Evolutionary conservation across 2,888 invertebrate species (phyloP), one percentile per base, ranked within the genome.

Genomic region (Yponomeuta malinellus): DNA sequence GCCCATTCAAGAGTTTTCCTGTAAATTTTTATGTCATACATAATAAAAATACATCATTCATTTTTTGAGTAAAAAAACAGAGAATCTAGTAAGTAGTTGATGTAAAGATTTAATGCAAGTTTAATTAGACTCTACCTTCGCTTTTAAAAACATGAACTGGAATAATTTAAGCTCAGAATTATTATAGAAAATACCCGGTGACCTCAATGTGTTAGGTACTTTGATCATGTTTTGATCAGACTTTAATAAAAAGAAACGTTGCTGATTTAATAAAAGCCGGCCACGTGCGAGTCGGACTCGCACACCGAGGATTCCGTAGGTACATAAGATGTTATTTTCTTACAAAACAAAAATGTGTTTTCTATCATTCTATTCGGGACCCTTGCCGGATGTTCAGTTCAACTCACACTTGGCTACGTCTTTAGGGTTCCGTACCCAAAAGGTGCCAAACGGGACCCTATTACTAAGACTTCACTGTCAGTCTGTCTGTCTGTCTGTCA

Each of bases 81-180:
- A 59, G 52, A 59, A 43, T 43, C 43, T 43, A 43, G 43, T 43
- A 6, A 8, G 12, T 15, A 15, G 15, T 15, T 59, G 12, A 59
- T 73, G 63, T 52, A 65, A 72, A 72, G 71, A 71, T 70, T 70
- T 70, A 48, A 69, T 73, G 48, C 23, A 23, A 43, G 52, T 59
- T 15, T 59, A 59, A 59, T 59, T 15, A 59, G 15, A 59, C 52
- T 59, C 52, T 15, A 59, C 52, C 12, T 12, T 12, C 15, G 52
- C 52, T 59, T 15, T 59, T 15, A 15, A 9, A 59, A 59, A 59
- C 52, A 59, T 59, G 52, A 59, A 15, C 12, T 59, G 15, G 52
- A 59, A 59, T 59, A 59, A 59, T 12, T 59, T 59, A 59, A 12
- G 52, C 15, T 59, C 8, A 59, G 15, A 59, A 59, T 59, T 59